These are phyloP conservation scores for Perca schrenkii DNA, from an alignment of 2,113 vertebrate species.

Conservation along the genomic window DNA sequence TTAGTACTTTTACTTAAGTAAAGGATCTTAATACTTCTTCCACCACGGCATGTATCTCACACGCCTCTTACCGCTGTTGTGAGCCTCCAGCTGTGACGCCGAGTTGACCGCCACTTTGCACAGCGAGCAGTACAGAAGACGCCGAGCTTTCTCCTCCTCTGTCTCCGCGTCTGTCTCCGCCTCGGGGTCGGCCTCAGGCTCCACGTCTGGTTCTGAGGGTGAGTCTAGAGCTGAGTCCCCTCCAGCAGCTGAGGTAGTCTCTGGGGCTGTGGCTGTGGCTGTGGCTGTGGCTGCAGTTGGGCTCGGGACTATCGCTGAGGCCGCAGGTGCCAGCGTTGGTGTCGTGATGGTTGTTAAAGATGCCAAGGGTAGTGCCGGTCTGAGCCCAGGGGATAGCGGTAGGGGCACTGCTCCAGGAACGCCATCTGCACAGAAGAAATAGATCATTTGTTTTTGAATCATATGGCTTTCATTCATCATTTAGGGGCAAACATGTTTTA, in stretches of 20 bases:
- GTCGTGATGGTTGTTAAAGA: constrained; percentile 72
- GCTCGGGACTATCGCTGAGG: constrained; percentile 74
- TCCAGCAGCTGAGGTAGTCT: constrained; percentile 85
- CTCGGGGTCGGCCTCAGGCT: constrained; percentile 52
- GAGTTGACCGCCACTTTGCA: constrained; percentile 99
- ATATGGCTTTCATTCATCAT: not conserved
- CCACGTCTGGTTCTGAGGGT: constrained; percentile 54
- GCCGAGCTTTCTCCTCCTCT: constrained; percentile 95
- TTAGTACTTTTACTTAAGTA: too few species aligned
- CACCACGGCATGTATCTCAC: too few species aligned
- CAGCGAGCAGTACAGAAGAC: constrained; percentile 97
- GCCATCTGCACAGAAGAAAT: constrained; percentile 78
- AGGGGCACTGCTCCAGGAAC: constrained; percentile 77
- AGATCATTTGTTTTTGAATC: constrained; percentile 18
- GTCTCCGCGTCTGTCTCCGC: constrained; percentile 89
- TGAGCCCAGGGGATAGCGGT: constrained; percentile 68
- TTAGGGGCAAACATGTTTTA: constrained; percentile 19
- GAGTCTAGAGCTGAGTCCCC: constrained; percentile 68
- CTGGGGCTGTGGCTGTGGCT: constrained; percentile 66
- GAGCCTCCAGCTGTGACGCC: constrained; percentile 96
- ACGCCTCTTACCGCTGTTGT: constrained; percentile 92
- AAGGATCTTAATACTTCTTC: too few species aligned
- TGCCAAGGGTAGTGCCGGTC: constrained; percentile 77
- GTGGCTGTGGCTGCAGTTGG: constrained; percentile 68
- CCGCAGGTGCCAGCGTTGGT: constrained; percentile 60